These are phyloP conservation scores for Chaetogeoica ovagalla DNA, from an alignment of 2,888 invertebrate species.

Conservation along the genomic window DNA sequence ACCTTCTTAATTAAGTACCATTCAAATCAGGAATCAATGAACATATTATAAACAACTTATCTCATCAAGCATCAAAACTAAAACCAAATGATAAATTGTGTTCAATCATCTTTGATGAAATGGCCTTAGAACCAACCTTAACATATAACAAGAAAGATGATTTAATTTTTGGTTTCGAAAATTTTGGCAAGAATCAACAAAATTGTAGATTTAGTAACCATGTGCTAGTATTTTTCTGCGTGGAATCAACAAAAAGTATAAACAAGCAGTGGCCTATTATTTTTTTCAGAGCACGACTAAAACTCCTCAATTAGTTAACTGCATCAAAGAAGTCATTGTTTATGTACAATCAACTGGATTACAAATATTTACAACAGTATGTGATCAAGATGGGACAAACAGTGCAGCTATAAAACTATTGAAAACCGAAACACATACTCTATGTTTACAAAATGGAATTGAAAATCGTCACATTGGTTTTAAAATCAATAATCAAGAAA, in stretches of 20 bases:
- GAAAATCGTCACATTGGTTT: constrained; percentile 6
- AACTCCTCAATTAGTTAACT: not conserved
- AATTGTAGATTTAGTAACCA: constrained; percentile 10
- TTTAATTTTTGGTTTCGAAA: not conserved
- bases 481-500: constrained; percentile 18
- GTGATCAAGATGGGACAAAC: constrained; percentile 42
- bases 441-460: not conserved
- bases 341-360: constrained; percentile 26
- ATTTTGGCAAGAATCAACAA: constrained; percentile 6
- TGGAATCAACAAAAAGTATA: constrained; percentile 24
- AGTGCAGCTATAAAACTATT: constrained; percentile 29
- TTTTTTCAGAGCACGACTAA: constrained; percentile 19
- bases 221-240: constrained; percentile 27
- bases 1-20: constrained; percentile 1
- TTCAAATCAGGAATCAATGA: constrained; percentile 5
- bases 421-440: not conserved
- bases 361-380: constrained; percentile 37
- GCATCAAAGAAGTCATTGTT: constrained; percentile 37
- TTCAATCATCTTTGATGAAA: too few species aligned
- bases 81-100: too few species aligned
- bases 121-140: too few species aligned
- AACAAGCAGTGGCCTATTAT: constrained; percentile 26
- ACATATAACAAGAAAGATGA: too few species aligned
- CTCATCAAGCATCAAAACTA: too few species aligned
- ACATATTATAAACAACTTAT: not conserved